Evolutionary conservation across 2,797 vertebrate species (phyloP).

Genomic region (Danio choprae): DNA sequence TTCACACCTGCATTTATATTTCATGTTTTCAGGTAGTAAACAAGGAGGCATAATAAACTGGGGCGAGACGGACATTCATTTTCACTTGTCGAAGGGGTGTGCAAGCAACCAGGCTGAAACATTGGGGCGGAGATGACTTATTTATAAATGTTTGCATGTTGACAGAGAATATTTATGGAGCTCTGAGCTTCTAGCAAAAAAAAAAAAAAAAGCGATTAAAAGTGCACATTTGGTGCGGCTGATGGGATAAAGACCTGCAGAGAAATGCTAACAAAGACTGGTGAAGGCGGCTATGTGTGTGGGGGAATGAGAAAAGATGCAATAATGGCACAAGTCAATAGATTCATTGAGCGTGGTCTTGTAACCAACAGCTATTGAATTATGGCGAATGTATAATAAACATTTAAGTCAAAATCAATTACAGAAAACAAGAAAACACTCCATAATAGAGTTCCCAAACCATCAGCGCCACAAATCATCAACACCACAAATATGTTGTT

Average conservation of each 20-base stretch:
- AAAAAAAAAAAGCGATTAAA: slow-evolving; percentile 2
- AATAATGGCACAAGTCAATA: slow-evolving; percentile 45
- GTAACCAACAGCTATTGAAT: slow-evolving; percentile 47
- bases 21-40: slow-evolving; percentile 32
- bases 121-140: slow-evolving; percentile 3
- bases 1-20: slow-evolving; percentile 15
- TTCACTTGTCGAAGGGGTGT: background rate
- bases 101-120: background rate
- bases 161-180: slow-evolving; percentile 23
- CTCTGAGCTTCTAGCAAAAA: background rate
- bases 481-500: background rate
- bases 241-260: background rate
- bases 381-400: slow-evolving; percentile 52
- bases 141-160: slow-evolving; percentile 31
- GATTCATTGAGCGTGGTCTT: slow-evolving; percentile 41
- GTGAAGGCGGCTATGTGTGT: background rate
- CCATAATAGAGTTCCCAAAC: background rate
- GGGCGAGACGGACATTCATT: background rate
- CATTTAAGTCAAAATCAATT: slow-evolving; percentile 40
- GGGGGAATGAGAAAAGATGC: slow-evolving; percentile 23
- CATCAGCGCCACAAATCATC: background rate
- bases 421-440: slow-evolving; percentile 4
- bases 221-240: background rate
- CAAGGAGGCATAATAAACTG: slow-evolving; percentile 5
- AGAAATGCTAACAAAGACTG: slow-evolving; percentile 34